These are phyloP conservation scores for Callocephalon fimbriatum DNA, from an alignment of 2,113 vertebrate genomes.

Conservation along the genomic window DNA sequence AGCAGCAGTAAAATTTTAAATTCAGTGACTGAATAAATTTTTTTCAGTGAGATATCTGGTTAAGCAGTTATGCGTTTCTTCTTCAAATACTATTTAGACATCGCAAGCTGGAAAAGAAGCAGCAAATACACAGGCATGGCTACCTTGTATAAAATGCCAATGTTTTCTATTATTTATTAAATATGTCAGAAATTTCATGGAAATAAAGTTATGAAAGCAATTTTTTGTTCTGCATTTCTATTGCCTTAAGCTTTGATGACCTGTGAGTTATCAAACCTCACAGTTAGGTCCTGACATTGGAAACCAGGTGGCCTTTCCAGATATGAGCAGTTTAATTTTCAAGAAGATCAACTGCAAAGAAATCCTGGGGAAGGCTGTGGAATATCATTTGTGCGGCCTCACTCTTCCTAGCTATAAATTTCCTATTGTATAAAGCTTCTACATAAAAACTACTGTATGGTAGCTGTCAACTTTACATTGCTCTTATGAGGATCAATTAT, in stretches of 20 bases:
- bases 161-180: neutral
- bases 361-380: neutral
- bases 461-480: neutral
- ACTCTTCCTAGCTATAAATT: neutral
- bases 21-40: neutral
- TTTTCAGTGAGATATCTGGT: neutral
- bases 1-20: neutral
- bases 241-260: neutral
- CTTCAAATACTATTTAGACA: neutral
- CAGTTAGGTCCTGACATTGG: neutral
- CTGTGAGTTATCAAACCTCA: neutral
- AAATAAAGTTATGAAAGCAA: neutral
- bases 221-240: neutral
- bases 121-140: neutral
- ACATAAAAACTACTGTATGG: neutral
- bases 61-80: neutral
- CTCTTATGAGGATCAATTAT: neutral
- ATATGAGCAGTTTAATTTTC: neutral
- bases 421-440: neutral
- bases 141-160: neutral
- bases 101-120: neutral
- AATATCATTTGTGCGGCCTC: neutral
- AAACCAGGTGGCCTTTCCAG: neutral
- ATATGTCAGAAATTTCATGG: neutral
- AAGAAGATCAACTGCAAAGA: neutral